Evolutionary conservation across 2,113 vertebrate genomes (phyloP).

Genomic region (Pelvicachromis taeniatus): DNA sequence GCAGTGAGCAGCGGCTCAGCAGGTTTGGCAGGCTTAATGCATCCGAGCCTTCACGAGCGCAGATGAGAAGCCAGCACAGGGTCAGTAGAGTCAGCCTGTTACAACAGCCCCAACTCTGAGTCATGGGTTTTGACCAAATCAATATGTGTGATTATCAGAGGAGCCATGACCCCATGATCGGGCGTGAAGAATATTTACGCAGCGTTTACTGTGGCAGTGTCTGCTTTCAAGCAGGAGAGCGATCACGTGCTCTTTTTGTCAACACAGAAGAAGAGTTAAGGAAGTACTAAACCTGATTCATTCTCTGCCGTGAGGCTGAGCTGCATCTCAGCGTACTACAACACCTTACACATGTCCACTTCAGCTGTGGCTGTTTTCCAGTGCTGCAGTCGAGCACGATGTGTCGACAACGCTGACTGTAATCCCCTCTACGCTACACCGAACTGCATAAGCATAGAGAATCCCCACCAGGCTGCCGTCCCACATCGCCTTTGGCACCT

Average conservation of each 20-base stretch:
- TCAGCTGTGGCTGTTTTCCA: background rate
- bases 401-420: constrained; percentile 5
- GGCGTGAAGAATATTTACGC: constrained; percentile 29
- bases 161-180: constrained; percentile 52
- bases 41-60: background rate
- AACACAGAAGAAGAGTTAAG: constrained; percentile 1
- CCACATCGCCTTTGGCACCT: constrained; percentile 37
- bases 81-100: constrained; percentile 16
- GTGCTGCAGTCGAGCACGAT: constrained; percentile 5
- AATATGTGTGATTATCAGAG: constrained; percentile 45
- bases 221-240: constrained; percentile 26
- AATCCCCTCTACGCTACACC: constrained; percentile 6
- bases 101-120: constrained; percentile 37
- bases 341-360: background rate
- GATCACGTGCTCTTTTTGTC: background rate
- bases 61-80: background rate
- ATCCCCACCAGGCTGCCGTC: constrained; percentile 35
- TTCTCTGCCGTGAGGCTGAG: background rate
- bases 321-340: background rate
- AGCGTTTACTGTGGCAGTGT: constrained; percentile 29
- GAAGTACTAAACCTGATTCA: constrained; percentile 7
- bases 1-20: background rate
- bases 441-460: constrained; percentile 14
- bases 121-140: constrained; percentile 51
- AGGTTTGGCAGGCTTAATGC: constrained; percentile 7